Evolutionary conservation across 92 coral and sea anemone genomes (phyloP).

Genomic region (Pocillopora grandis): DNA sequence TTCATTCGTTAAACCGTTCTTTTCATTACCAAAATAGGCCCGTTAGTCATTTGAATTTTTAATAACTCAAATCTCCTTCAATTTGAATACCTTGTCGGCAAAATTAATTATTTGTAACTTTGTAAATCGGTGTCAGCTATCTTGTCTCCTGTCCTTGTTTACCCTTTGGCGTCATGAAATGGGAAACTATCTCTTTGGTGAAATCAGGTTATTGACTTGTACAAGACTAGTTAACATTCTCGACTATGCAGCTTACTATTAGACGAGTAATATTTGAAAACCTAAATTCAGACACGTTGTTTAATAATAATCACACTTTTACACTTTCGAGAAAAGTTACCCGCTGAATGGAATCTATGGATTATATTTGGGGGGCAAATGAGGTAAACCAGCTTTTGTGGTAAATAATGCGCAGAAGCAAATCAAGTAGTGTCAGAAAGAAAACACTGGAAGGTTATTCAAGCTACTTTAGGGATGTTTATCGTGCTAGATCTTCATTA

Average conservation of each 20-base stretch:
- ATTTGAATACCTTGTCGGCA: slow-evolving; percentile 14
- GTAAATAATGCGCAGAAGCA: slow-evolving; percentile 8
- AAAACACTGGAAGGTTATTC: not conserved
- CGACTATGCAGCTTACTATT: not conserved
- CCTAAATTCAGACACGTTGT: not conserved
- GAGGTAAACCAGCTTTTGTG: not conserved
- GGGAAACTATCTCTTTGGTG: not conserved
- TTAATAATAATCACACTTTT: not conserved
- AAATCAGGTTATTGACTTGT: not conserved
- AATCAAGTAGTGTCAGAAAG: not conserved
- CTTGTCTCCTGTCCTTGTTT: not conserved
- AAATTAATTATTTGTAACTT: not conserved
- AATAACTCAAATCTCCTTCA: not conserved
- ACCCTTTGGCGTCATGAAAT: not conserved
- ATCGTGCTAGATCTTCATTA: not conserved
- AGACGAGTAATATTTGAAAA: not conserved
- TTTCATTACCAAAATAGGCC: not conserved
- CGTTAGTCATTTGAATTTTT: slow-evolving; percentile 6
- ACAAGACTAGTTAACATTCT: not conserved
- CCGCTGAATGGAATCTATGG: not conserved
- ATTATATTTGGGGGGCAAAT: not conserved
- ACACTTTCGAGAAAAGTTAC: not conserved
- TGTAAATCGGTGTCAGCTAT: slow-evolving; percentile 1
- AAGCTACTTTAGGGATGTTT: not conserved
- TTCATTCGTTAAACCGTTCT: slow-evolving; percentile 9